Base-by-base conservation (phyloP, 37 sponge, comb jelly and placozoan species). In the Oscarella lobularis region DNA sequence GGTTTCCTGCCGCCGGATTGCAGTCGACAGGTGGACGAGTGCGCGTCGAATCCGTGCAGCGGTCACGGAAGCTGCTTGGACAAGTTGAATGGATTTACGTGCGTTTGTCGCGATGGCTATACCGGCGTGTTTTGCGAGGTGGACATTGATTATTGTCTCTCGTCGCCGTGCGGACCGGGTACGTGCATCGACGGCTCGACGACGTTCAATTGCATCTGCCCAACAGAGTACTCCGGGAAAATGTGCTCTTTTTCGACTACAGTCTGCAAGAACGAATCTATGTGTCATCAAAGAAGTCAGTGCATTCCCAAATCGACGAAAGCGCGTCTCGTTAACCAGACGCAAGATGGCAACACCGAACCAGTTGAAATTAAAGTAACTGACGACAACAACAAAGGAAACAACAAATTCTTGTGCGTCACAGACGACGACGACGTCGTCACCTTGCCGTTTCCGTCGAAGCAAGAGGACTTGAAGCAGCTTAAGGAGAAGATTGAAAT, bases 31-130 rank as follows among this genome's bases (percentile, higher is more conserved):
- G 20, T 48, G 14, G 20, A 48, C 60, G 60, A 48, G 60, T 48
- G 60, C 60, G 60, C 60, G 60, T 48, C 60, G 60, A 48, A 48
- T 48, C 60, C 60, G 60, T 48, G 60, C 60, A n/a, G n/a, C n/a
- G 60, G 9, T 20, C 14, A 20, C 9, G 60, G 60, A 48, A 9
- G 20, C 14, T 48, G 60, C 20, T 9, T 48, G 60, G 60, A 48
- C 60, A 20, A 20, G 60, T 9, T 48, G 60, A 48, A 48, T 20
- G 60, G 60, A 27, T 48, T 27, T 48, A 48, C 60, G 9, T 48
- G 60, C 60, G 60, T 48, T 9, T 48, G 60, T 20, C 14, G 20
- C 60, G 60, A 48, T 20, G 60, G 60, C 9, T 48, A 48, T 20
- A 48, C 60, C 20, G 60, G 60, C 60, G 60, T 48, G 14, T 9